Percentiles rank a stretch among this genome's conserved stretches.
Evolutionary conservation across 2,797 vertebrate genomes (phyloP).

Genomic region (Falco biarmicus): DNA sequence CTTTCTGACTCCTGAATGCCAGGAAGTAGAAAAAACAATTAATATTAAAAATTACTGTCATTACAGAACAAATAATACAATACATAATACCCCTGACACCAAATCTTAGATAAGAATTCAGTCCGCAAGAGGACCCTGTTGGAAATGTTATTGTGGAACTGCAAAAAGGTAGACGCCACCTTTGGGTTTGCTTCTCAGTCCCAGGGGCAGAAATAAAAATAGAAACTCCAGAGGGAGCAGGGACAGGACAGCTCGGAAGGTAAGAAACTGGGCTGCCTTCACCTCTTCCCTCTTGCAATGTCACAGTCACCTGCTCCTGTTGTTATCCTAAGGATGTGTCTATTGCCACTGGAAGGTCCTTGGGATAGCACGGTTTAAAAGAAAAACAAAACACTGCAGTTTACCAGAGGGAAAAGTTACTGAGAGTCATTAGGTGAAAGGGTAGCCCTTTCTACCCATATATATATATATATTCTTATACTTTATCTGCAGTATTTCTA

Average conservation of each 20-base stretch:
- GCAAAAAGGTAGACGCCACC: neutral
- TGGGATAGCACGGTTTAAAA: neutral
- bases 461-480: neutral
- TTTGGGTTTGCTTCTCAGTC: neutral
- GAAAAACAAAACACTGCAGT: neutral
- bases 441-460: neutral
- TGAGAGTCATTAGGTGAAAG: neutral
- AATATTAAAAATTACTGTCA: neutral
- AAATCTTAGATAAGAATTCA: neutral
- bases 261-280: neutral
- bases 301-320: neutral
- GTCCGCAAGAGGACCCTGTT: neutral
- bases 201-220: slow-evolving; percentile 1
- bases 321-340: neutral
- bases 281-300: neutral
- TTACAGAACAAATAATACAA: neutral
- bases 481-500: neutral
- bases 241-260: neutral
- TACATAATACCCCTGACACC: neutral
- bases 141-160: neutral
- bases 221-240: neutral
- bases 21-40: neutral
- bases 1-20: neutral
- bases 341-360: neutral
- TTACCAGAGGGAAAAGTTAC: neutral